phyloP scores from a whole-genome alignment of 2,113 vertebrate species.

The Vidua chalybeata region DNA sequence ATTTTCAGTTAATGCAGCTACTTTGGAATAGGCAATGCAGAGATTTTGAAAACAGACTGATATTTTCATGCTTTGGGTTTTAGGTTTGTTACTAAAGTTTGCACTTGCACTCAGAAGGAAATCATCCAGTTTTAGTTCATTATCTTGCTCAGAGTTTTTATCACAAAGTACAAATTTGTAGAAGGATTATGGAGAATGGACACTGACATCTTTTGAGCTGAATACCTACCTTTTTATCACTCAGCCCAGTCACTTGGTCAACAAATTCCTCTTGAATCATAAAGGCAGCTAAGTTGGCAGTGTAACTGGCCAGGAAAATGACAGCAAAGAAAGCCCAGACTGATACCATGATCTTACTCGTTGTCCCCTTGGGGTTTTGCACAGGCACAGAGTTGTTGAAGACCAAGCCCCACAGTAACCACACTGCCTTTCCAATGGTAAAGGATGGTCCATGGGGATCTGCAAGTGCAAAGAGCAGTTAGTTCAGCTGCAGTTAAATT shows the following conservation, averaged over 20 bases:
- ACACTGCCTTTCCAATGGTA: slow-evolving; percentile 97
- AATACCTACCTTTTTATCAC: slow-evolving; percentile 92
- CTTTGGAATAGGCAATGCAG: not conserved
- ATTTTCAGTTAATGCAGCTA: not conserved
- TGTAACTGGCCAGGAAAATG: slow-evolving; percentile 98
- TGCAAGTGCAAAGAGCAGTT: slow-evolving; percentile 43
- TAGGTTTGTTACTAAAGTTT: not conserved
- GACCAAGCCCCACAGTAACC: slow-evolving; percentile 98
- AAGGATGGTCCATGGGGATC: slow-evolving; percentile 96
- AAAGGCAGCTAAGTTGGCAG: slow-evolving; percentile 97
- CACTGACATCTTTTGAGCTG: not conserved
- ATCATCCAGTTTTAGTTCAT: not conserved
- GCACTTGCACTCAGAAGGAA: not conserved
- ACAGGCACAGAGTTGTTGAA: slow-evolving; percentile 99
- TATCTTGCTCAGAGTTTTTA: not conserved
- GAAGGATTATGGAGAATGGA: not conserved
- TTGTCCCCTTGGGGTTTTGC: slow-evolving; percentile 96
- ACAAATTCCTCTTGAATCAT: slow-evolving; percentile 99
- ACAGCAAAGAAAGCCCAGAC: slow-evolving; percentile 99
- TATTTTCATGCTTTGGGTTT: not conserved
- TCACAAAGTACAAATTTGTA: not conserved
- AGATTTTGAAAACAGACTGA: not conserved
- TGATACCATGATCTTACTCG: slow-evolving; percentile 98
- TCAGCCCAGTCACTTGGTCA: slow-evolving; percentile 97
- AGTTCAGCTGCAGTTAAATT: not conserved